Conservation (phyloP, 2,888 invertebrate genomes). For the Phaedon cochleariae region DNA sequence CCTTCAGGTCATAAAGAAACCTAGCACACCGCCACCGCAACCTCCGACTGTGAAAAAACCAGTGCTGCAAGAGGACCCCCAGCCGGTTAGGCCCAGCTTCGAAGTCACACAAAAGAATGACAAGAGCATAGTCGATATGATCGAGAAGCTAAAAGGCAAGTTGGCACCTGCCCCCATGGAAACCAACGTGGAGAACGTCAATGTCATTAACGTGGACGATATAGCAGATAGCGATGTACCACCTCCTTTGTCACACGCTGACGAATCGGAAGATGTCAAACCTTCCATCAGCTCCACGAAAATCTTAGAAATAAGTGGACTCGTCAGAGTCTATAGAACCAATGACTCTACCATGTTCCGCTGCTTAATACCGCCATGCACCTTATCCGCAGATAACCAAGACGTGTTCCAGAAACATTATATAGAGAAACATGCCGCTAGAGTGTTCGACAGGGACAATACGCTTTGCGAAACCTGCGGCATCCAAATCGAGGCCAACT, state of each 20-base stretch:
- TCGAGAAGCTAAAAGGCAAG: constrained; percentile 52
- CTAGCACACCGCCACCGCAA: not conserved
- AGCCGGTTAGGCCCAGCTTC: constrained; percentile 30
- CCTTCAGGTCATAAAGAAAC: not conserved
- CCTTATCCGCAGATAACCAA: constrained; percentile 49
- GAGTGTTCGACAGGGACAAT: constrained; percentile 27
- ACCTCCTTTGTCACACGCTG: constrained; percentile 44
- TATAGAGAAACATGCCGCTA: constrained; percentile 48
- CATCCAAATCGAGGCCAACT: constrained; percentile 29
- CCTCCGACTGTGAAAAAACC: constrained; percentile 37
- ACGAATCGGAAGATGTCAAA: constrained; percentile 29
- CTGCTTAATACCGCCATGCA: constrained; percentile 54
- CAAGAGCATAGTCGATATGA: constrained; percentile 44
- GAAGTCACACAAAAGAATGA: constrained; percentile 45
- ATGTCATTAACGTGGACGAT: constrained; percentile 7
- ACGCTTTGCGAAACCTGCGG: constrained; percentile 44
- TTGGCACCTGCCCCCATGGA: constrained; percentile 34
- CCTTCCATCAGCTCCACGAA: constrained; percentile 22
- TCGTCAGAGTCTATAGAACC: constrained; percentile 44
- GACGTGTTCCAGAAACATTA: constrained; percentile 55
- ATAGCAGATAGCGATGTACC: constrained; percentile 36
- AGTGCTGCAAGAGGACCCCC: constrained; percentile 30
- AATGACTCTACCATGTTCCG: constrained; percentile 45
- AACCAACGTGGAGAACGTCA: constrained; percentile 3
- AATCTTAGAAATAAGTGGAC: constrained; percentile 40